phyloP scores from a whole-genome alignment of 2,888 invertebrate genomes.

The Latrodectus elegans region DNA sequence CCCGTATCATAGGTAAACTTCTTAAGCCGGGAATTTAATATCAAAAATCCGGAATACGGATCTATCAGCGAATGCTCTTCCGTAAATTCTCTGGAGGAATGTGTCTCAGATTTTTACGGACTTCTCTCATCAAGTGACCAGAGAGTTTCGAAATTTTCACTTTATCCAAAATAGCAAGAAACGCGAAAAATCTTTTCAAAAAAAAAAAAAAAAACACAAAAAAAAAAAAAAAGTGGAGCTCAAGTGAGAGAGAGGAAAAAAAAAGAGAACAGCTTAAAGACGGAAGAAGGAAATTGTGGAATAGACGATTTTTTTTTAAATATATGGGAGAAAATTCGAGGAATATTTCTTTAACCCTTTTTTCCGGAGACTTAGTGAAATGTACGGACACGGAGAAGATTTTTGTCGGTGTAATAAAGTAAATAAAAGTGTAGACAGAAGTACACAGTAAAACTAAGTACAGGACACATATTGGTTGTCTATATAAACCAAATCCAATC shows the following conservation, averaged over 20 bases:
- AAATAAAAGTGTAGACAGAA: conserved; percentile 43
- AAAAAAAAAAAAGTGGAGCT: no score
- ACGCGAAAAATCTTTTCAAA: background rate
- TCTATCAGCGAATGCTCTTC: conserved; percentile 15
- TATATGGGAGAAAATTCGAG: conserved; percentile 12
- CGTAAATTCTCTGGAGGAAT: background rate
- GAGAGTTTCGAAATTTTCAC: background rate
- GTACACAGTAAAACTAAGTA: conserved; percentile 2
- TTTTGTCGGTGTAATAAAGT: conserved; percentile 24
- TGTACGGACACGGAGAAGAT: conserved; percentile 3
- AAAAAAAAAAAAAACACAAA: no score
- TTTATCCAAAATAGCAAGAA: conserved; percentile 9
- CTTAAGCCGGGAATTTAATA: conserved; percentile 13
- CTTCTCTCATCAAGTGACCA: conserved; percentile 19
- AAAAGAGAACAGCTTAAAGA: background rate
- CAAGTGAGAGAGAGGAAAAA: background rate
- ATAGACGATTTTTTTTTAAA: conserved; percentile 24
- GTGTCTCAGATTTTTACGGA: conserved; percentile 12
- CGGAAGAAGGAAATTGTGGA: conserved; percentile 7
- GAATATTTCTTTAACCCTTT: conserved; percentile 34
- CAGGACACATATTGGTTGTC: conserved; percentile 33
- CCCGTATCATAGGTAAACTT: no score
- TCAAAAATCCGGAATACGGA: background rate
- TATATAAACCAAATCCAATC: conserved; percentile 52
- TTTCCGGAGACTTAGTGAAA: conserved; percentile 24